phyloP scores from a whole-genome alignment of 37 sponge, comb jelly and placozoan species.

The Cladorhizidae sp. region DNA sequence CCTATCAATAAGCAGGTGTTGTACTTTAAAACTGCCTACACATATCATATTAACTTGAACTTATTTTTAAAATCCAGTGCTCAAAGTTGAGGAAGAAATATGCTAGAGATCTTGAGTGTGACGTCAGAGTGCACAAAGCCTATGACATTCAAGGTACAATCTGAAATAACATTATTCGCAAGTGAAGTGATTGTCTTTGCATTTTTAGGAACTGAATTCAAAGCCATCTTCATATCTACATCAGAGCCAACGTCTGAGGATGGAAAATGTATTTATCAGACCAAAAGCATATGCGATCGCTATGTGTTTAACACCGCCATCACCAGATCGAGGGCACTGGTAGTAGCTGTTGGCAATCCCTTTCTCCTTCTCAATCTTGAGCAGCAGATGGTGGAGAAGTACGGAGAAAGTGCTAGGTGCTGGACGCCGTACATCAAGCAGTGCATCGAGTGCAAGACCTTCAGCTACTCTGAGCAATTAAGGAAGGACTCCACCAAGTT shows the following conservation, averaged over 20 bases:
- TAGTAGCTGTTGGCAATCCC: slow-evolving; percentile 75
- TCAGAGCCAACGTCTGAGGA: slow-evolving; percentile 31
- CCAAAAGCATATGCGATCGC: slow-evolving; percentile 58
- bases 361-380: slow-evolving; percentile 58
- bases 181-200: not conserved
- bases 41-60: too few relatives aligned
- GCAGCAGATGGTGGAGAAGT: slow-evolving; percentile 17
- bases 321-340: slow-evolving; percentile 70
- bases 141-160: slow-evolving; percentile 52
- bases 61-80: slow-evolving; percentile 11
- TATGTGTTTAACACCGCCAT: slow-evolving; percentile 75
- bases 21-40: too few relatives aligned
- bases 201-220: slow-evolving; percentile 66
- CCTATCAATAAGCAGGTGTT: too few relatives aligned
- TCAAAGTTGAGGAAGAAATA: slow-evolving; percentile 2
- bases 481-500: not conserved
- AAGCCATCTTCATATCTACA: slow-evolving; percentile 63
- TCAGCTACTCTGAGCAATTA: not conserved
- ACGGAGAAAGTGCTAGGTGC: slow-evolving; percentile 29
- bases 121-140: slow-evolving; percentile 18
- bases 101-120: not conserved
- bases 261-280: slow-evolving; percentile 14
- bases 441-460: slow-evolving; percentile 53
- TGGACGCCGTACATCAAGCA: slow-evolving; percentile 73
- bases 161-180: not conserved